Base-by-base conservation (phyloP, 2,888 invertebrate genomes). In the Cataglyphis altisquamis region DNA sequence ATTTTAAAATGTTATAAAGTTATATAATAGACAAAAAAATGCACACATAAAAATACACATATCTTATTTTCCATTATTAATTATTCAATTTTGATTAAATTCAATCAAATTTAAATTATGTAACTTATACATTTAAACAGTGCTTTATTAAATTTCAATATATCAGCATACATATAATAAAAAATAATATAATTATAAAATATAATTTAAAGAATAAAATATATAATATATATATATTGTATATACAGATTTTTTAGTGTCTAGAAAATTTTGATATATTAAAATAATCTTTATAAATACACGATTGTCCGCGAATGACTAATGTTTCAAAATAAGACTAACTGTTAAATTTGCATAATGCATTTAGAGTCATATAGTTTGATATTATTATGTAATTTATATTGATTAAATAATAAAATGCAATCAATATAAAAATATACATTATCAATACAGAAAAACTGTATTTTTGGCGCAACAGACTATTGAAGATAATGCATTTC, bases 401-500 rank as follows among this genome's bases (percentile, higher is more conserved):
- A 1, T 52, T 12, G 45, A 45, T 45, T 45, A 4, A 45, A 41
- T 41, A 41, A 41, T 41, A 41, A 12, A 25, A 41, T 4, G 21
- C 15, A 15, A 45, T 66, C 12, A 41, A 66, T 25, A 25, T 21
- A 66, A 3, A 66, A 66, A 45, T 66, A 64, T 39, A 39, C n/a
- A 18, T 62, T 32, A 62, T 32, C 5, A 6, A 32, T 32, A 32
- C n/a, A n/a, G 5, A 63, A 18, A 63, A 10, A 39, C 10, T 64
- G 9, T 39, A 41, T 41, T 41, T 41, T 41, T 25, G 15, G 8
- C 48, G 12, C n/a, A 60, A 60, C 10, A 29, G 25, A 6, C 32
- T 32, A n/a, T 36, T 68, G 32, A 62, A 73, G n/a, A 60, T 25
- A 73, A 60, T 41, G 25, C 10, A 45, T 18, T 60, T n/a, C 29